Percentiles rank a stretch among this genome's conserved stretches.
Conservation (phyloP, 1,140 invertebrate genomes). For the Drosophila suzukii region DNA sequence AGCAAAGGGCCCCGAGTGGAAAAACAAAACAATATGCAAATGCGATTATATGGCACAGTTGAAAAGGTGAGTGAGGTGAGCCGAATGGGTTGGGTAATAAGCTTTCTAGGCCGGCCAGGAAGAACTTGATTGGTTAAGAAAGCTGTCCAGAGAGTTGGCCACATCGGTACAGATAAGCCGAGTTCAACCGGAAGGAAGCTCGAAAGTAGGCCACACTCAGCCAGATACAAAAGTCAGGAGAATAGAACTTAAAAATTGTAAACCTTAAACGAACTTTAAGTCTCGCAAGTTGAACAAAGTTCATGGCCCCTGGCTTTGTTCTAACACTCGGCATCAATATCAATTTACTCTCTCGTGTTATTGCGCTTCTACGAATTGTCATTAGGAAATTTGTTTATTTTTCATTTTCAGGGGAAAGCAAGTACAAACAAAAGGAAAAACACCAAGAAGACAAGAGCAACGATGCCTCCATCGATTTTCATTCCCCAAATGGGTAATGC, state of each 20-base stretch:
- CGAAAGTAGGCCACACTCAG: constrained; percentile 23
- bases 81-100: constrained; percentile 30
- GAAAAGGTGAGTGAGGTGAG: constrained; percentile 24
- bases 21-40: constrained; percentile 62
- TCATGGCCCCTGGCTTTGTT: constrained; percentile 24
- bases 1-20: constrained; percentile 9
- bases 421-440: constrained; percentile 48
- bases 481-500: constrained; percentile 21
- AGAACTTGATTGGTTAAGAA: constrained; percentile 47
- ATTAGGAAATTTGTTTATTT: constrained; percentile 81
- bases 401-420: constrained; percentile 65
- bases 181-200: constrained; percentile 29
- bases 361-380: constrained; percentile 47
- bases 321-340: constrained; percentile 66
- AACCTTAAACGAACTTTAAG: constrained; percentile 32
- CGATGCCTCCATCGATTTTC: constrained; percentile 68
- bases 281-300: constrained; percentile 8
- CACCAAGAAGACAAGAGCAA: constrained; percentile 39
- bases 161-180: constrained; percentile 46
- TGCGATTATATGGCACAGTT: constrained; percentile 20
- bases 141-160: constrained; percentile 47
- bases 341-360: constrained; percentile 57
- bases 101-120: constrained; percentile 40
- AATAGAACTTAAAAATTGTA: constrained; percentile 7
- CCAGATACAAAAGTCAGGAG: constrained; percentile 24